Evolutionary conservation across 2,113 vertebrate genomes (phyloP).

Genomic region (human (Homo sapiens)): DNA sequence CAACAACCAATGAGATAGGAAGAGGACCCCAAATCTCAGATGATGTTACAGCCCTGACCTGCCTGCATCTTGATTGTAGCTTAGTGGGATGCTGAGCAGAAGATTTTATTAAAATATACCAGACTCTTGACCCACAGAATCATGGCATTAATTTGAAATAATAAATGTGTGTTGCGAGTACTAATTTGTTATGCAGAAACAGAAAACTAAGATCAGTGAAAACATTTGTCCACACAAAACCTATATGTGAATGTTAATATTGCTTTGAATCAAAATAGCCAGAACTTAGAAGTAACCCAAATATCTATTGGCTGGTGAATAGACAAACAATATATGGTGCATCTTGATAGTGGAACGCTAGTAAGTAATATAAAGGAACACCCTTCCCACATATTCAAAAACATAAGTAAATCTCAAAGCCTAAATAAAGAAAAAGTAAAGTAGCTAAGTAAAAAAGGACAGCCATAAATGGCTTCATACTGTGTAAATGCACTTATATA

Average conservation of each 20-base stretch:
- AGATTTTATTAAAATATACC: background rate
- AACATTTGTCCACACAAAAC: background rate
- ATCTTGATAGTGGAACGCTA: background rate
- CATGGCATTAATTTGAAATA: background rate
- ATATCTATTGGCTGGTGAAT: background rate
- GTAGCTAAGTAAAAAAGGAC: background rate
- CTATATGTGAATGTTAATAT: background rate
- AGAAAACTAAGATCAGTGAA: background rate
- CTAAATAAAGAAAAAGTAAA: no score
- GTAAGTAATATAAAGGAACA: background rate
- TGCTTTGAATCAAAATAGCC: background rate
- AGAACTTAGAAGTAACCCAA: background rate
- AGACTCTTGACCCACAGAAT: background rate
- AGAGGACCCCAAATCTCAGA: background rate
- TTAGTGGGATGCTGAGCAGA: background rate
- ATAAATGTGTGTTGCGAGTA: background rate
- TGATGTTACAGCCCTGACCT: background rate
- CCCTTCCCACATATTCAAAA: background rate
- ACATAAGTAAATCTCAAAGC: background rate
- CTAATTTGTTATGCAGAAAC: background rate
- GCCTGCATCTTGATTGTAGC: background rate
- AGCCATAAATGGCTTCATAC: background rate
- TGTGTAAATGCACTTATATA: background rate
- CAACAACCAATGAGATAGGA: background rate
- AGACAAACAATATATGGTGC: background rate